phyloP scores from a whole-genome alignment of 2,797 vertebrate genomes.

The Scleropages formosus region DNA sequence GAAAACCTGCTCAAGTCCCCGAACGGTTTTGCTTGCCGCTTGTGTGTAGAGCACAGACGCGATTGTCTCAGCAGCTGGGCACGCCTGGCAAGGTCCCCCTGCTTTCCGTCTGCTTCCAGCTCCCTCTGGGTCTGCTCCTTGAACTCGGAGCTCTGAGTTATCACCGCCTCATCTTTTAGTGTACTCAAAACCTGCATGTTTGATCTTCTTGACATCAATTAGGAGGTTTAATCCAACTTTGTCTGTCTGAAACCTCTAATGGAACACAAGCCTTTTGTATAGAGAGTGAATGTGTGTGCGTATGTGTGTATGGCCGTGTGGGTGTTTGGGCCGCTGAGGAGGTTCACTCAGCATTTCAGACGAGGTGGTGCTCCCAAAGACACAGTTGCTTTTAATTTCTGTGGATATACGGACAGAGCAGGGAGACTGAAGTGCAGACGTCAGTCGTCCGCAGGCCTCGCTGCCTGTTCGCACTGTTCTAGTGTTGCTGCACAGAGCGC shows the following conservation, averaged over 20 bases:
- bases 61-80: slow-evolving; percentile 38
- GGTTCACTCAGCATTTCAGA: slow-evolving; percentile 45
- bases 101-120: background rate
- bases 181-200: slow-evolving; percentile 43
- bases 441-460: slow-evolving; percentile 50
- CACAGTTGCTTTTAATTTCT: slow-evolving; percentile 55
- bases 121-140: slow-evolving; percentile 25
- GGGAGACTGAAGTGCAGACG: too few species aligned
- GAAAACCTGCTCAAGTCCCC: background rate
- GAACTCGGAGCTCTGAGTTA: slow-evolving; percentile 35
- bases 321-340: too few species aligned
- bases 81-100: background rate
- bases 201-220: slow-evolving; percentile 47
- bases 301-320: too few species aligned
- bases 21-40: slow-evolving; percentile 42
- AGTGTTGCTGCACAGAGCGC: slow-evolving; percentile 29
- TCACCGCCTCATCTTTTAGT: slow-evolving; percentile 40
- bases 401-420: too few species aligned
- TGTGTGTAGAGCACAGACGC: slow-evolving; percentile 35
- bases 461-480: slow-evolving; percentile 49
- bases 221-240: slow-evolving; percentile 40
- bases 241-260: slow-evolving; percentile 15
- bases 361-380: slow-evolving; percentile 52
- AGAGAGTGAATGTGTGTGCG: background rate
- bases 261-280: slow-evolving; percentile 15